phyloP scores from a whole-genome alignment of 2,888 invertebrate species.

The Rhingia campestris region DNA sequence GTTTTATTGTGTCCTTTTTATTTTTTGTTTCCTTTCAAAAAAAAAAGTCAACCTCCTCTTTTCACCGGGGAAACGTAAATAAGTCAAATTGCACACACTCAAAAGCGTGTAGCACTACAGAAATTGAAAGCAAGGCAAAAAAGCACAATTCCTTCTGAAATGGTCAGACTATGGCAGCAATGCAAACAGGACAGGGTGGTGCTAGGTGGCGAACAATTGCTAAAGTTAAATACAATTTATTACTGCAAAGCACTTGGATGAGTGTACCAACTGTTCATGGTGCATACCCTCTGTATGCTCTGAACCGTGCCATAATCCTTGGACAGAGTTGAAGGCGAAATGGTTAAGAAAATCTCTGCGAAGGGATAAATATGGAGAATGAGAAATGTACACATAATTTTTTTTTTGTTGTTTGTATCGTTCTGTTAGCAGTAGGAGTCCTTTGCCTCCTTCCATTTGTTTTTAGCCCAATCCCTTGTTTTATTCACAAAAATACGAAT shows the following conservation, averaged over 20 bases:
- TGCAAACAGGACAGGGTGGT: conserved; percentile 30
- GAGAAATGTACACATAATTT: not conserved
- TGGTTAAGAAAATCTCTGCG: conserved; percentile 29
- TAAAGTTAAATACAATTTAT: conserved; percentile 62
- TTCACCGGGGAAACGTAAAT: conserved; percentile 38
- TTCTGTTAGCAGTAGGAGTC: not conserved
- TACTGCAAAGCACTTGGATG: conserved; percentile 56
- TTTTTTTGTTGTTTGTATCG: not conserved
- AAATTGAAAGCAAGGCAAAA: conserved; percentile 1
- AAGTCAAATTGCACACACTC: conserved; percentile 52
- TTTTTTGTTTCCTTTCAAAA: conserved; percentile 4
- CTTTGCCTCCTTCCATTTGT: not conserved
- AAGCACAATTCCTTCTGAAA: conserved; percentile 39
- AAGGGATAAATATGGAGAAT: conserved; percentile 29
- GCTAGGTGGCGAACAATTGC: conserved; percentile 48
- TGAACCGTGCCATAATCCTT: conserved; percentile 25
- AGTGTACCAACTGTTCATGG: conserved; percentile 20
- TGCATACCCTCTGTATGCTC: conserved; percentile 17
- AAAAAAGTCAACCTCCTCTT: not conserved
- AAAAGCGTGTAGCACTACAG: conserved; percentile 3
- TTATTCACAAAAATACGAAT: conserved; percentile 36
- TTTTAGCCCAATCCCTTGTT: conserved; percentile 28
- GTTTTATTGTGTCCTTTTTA: not conserved
- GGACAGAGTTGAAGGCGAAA: conserved; percentile 24
- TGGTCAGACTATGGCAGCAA: conserved; percentile 37